Evolutionary conservation across 2,888 invertebrate species (phyloP).

Genomic region (Protodeltote pygarga): DNA sequence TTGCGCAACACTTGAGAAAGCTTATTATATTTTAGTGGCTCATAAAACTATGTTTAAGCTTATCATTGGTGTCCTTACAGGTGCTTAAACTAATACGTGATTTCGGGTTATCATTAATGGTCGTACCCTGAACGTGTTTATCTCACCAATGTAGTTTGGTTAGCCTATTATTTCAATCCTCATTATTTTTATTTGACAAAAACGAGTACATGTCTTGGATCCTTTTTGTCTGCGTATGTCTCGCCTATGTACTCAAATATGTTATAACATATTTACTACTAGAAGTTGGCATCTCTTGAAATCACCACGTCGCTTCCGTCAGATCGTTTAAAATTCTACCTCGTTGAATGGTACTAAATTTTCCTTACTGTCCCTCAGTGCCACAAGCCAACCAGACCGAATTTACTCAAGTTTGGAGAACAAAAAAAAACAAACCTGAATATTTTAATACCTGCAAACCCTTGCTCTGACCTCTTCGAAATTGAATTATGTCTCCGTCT

Average conservation of each 20-base stretch:
- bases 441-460: slow-evolving; percentile 65
- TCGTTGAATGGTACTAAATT: slow-evolving; percentile 57
- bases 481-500: slow-evolving; percentile 67
- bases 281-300: slow-evolving; percentile 36
- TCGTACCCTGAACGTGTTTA: slow-evolving; percentile 21
- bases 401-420: slow-evolving; percentile 56
- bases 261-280: slow-evolving; percentile 21
- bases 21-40: slow-evolving; percentile 29
- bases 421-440: slow-evolving; percentile 65
- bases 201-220: too few species aligned
- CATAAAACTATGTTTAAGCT: slow-evolving; percentile 30
- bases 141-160: not conserved
- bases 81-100: slow-evolving; percentile 19
- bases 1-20: slow-evolving; percentile 15
- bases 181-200: not conserved
- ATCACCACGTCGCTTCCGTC: slow-evolving; percentile 42
- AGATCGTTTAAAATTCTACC: slow-evolving; percentile 58
- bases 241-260: too few species aligned
- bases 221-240: slow-evolving; percentile 10
- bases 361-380: slow-evolving; percentile 47
- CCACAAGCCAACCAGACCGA: slow-evolving; percentile 50
- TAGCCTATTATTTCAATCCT: not conserved
- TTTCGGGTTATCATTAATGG: slow-evolving; percentile 25
- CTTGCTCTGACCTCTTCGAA: slow-evolving; percentile 52
- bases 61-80: slow-evolving; percentile 21